phyloP scores from a whole-genome alignment of 2,113 vertebrate species.

The Cariama cristata region DNA sequence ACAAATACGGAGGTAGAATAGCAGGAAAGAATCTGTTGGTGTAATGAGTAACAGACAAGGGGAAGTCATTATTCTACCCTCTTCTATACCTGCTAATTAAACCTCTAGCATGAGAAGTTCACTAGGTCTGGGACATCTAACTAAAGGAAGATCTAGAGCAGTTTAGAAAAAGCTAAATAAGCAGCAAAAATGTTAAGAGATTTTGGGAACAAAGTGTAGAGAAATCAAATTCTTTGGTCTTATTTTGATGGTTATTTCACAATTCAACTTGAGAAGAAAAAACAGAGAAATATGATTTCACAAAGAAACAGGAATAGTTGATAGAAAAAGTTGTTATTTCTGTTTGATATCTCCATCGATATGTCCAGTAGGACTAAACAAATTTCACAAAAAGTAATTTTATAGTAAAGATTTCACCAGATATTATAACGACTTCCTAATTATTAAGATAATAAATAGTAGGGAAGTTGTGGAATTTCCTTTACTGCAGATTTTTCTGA shows the following conservation, averaged over 20 bases:
- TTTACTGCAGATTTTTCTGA: background rate
- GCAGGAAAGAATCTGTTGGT: background rate
- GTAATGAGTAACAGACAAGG: background rate
- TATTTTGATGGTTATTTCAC: background rate
- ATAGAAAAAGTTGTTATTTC: background rate
- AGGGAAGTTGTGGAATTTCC: background rate
- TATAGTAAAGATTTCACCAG: background rate
- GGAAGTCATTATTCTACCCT: background rate
- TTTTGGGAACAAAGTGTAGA: background rate
- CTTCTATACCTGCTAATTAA: background rate
- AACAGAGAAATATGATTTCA: background rate
- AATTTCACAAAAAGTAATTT: background rate
- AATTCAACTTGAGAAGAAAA: background rate
- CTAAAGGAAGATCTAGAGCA: background rate
- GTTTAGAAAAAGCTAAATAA: background rate
- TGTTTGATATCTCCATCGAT: accelerated
- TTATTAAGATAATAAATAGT: background rate
- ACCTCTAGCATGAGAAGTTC: background rate
- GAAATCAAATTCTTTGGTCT: background rate
- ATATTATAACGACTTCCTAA: background rate
- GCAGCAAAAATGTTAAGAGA: background rate
- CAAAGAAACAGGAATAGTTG: background rate
- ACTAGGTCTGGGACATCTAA: background rate
- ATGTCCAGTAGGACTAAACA: background rate
- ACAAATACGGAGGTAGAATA: background rate